A percentile compares a stretch with the other conserved stretches of the same genome.
These are phyloP conservation scores for Dexiosoma caninum DNA, from an alignment of 2,888 invertebrate genomes.

Conservation along the genomic window DNA sequence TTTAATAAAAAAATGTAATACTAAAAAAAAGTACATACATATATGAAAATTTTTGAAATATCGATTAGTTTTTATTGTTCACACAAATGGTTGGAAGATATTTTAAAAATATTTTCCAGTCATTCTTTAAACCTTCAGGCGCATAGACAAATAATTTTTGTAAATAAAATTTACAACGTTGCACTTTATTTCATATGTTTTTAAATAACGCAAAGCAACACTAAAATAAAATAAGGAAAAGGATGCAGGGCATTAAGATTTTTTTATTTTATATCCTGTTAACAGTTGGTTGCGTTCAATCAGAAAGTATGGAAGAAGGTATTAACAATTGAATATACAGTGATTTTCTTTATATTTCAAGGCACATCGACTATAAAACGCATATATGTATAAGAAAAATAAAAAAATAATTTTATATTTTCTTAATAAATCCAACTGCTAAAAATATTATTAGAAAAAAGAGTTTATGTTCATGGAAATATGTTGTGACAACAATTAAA, in stretches of 20 bases:
- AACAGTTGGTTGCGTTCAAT: neutral
- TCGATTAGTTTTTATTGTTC: constrained; percentile 42
- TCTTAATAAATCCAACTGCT: too few species aligned
- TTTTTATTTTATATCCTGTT: constrained; percentile 25
- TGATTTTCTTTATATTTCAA: too few species aligned
- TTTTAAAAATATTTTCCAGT: constrained; percentile 35
- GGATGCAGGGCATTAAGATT: constrained; percentile 5
- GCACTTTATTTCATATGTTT: neutral
- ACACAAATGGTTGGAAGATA: constrained; percentile 19
- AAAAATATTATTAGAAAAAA: too few species aligned
- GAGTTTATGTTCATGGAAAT: too few species aligned
- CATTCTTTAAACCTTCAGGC: constrained; percentile 45
- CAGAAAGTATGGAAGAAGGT: constrained; percentile 14
- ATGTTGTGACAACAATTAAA: too few species aligned
- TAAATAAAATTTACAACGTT: neutral
- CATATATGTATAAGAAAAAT: too few species aligned
- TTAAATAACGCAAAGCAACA: neutral
- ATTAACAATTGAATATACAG: neutral
- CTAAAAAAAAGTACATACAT: constrained; percentile 13
- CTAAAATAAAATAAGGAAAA: neutral
- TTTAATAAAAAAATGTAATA: constrained; percentile 1
- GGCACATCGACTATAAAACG: too few species aligned
- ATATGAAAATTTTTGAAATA: constrained; percentile 43
- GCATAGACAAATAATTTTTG: constrained; percentile 42
- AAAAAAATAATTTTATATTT: too few species aligned